Percentiles rank a stretch among this genome's conserved stretches.
Conservation (phyloP, 2,113 vertebrate genomes). For the Seriola aureovittata region DNA sequence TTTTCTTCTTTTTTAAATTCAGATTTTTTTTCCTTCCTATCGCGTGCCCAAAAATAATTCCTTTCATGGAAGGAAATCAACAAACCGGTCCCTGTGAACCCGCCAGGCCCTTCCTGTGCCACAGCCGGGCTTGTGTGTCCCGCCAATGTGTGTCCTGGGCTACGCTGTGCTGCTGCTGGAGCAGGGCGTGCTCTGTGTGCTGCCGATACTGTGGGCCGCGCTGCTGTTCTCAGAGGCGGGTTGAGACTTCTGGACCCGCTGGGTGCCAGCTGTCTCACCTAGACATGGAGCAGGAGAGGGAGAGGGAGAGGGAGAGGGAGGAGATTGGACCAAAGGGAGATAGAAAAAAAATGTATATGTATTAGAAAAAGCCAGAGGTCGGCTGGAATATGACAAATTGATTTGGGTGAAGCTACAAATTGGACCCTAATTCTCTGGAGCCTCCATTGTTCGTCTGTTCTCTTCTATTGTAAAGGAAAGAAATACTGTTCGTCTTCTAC, state of each 20-base stretch:
- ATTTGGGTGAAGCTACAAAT: slow-evolving; percentile 23
- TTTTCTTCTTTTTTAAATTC: slow-evolving; percentile 59
- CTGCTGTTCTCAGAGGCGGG: slow-evolving; percentile 96
- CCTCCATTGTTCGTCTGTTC: slow-evolving; percentile 4
- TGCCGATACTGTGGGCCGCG: slow-evolving; percentile 93
- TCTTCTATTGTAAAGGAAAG: not conserved
- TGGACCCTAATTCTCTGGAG: not conserved
- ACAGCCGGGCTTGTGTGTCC: slow-evolving; percentile 10
- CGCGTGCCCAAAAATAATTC: slow-evolving; percentile 48
- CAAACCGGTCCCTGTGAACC: slow-evolving; percentile 57
- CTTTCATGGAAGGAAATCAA: slow-evolving; percentile 61
- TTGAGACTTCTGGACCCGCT: slow-evolving; percentile 87
- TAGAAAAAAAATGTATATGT: not conserved
- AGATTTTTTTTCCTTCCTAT: slow-evolving; percentile 57
- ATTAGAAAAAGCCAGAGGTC: slow-evolving; percentile 9
- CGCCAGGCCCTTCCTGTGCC: slow-evolving; percentile 39
- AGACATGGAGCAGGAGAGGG: slow-evolving; percentile 26
- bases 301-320: not conserved
- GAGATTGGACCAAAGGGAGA: slow-evolving; percentile 15
- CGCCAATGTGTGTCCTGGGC: slow-evolving; percentile 20
- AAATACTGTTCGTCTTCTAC: not conserved
- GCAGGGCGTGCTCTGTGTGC: slow-evolving; percentile 97
- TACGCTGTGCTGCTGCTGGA: slow-evolving; percentile 95
- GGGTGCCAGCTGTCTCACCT: slow-evolving; percentile 87
- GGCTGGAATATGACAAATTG: slow-evolving; percentile 10